Evolutionary conservation across 2,113 vertebrate species (phyloP).

Genomic region (Eudyptes chrysolophus): DNA sequence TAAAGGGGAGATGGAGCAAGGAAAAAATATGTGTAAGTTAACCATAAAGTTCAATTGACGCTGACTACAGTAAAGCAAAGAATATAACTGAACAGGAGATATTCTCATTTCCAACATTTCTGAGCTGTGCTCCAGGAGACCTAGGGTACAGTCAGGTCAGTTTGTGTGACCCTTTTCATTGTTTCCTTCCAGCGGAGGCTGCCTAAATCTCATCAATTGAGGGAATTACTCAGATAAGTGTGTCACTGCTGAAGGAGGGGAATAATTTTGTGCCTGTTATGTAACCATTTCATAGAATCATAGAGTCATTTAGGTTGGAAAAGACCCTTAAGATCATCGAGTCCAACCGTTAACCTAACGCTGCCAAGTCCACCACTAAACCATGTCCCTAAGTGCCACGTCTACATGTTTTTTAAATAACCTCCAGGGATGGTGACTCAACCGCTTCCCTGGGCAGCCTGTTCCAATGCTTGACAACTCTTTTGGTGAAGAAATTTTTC

Average conservation of each 20-base stretch:
- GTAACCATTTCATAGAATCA: neutral
- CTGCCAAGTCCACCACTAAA: neutral
- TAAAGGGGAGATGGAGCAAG: neutral
- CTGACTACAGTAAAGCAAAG: neutral
- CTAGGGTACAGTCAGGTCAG: neutral
- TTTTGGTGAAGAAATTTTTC: neutral
- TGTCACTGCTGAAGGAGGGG: neutral
- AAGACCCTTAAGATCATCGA: neutral
- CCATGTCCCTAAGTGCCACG: neutral
- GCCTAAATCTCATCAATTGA: neutral
- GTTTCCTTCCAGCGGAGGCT: neutral
- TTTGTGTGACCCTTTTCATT: neutral
- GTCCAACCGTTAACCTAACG: neutral
- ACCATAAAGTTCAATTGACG: neutral
- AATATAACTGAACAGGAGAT: neutral
- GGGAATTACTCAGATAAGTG: neutral
- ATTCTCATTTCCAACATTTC: neutral
- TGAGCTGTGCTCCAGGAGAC: neutral
- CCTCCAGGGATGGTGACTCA: neutral
- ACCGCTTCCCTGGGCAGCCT: neutral
- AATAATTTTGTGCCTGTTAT: neutral
- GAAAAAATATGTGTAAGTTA: neutral
- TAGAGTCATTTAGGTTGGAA: neutral
- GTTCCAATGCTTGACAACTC: neutral
- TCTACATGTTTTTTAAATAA: fast-evolving